These are phyloP conservation scores for Schizopygopsis malacanthus DNA, from an alignment of 2,797 vertebrate species.

Conservation along the genomic window DNA sequence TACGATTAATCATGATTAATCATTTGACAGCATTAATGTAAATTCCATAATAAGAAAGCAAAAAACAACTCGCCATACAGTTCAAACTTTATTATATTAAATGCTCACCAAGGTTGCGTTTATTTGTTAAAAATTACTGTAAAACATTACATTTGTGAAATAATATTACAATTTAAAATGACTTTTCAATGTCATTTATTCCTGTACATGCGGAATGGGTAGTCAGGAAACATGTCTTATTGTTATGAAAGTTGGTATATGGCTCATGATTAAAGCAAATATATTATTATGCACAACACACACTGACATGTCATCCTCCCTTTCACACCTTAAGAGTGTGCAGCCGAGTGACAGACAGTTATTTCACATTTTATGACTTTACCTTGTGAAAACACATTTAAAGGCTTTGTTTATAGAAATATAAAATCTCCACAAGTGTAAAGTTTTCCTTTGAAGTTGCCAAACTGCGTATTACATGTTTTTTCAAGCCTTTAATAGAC, in stretches of 20 bases:
- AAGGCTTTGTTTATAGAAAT: slow-evolving; percentile 11
- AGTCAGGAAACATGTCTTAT: not conserved
- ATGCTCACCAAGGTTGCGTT: not conserved
- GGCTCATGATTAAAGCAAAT: not conserved
- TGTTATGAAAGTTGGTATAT: not conserved
- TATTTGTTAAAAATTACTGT: not conserved
- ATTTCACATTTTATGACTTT: slow-evolving; percentile 17
- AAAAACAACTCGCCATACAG: no score
- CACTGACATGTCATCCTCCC: not conserved
- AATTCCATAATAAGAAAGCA: not conserved
- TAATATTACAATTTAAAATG: not conserved
- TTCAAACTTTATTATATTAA: not conserved
- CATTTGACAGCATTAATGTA: not conserved
- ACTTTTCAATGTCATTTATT: not conserved
- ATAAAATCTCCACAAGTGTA: not conserved
- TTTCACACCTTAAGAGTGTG: not conserved
- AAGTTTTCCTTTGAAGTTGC: not conserved
- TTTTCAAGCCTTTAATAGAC: not conserved
- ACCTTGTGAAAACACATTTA: slow-evolving; percentile 2
- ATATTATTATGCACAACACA: not conserved
- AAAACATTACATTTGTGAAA: not conserved
- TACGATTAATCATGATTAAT: no score
- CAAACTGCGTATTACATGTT: slow-evolving; percentile 3
- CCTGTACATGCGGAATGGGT: not conserved
- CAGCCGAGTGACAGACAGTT: not conserved